phyloP scores from a whole-genome alignment of 2,113 vertebrate species.

The Calonectris borealis region DNA sequence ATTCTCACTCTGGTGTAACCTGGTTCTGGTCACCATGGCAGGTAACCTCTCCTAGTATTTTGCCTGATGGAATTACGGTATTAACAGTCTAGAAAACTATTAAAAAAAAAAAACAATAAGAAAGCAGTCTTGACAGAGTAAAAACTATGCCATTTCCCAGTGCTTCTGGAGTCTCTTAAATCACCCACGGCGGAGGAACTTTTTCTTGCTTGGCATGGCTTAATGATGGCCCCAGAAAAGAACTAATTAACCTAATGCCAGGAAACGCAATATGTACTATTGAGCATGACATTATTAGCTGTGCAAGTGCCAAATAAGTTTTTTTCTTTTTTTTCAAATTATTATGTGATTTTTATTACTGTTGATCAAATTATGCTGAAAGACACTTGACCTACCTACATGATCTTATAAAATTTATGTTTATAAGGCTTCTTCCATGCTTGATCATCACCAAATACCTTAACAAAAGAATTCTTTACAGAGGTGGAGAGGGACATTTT shows the following conservation, averaged over 20 bases:
- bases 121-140: not conserved
- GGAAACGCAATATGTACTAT: not conserved
- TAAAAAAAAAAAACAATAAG: not conserved
- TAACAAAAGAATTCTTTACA: not conserved
- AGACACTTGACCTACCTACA: not conserved
- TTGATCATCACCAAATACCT: not conserved
- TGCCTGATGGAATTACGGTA: not conserved
- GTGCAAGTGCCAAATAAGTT: not conserved
- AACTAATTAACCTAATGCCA: not conserved
- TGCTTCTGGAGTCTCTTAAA: not conserved
- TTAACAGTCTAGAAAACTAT: not conserved
- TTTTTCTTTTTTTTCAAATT: not conserved
- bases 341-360: not conserved
- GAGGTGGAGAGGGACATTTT: not conserved
- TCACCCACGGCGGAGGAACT: not conserved
- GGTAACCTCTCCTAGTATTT: not conserved
- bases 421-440: not conserved
- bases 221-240: not conserved
- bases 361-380: not conserved
- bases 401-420: not conserved
- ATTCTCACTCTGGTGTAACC: not conserved
- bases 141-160: not conserved
- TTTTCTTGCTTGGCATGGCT: not conserved
- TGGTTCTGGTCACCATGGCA: not conserved
- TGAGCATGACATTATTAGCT: not conserved